These are phyloP conservation scores for Cavia porcellus DNA, from an alignment of 2,113 vertebrate genomes.

Conservation along the genomic window DNA sequence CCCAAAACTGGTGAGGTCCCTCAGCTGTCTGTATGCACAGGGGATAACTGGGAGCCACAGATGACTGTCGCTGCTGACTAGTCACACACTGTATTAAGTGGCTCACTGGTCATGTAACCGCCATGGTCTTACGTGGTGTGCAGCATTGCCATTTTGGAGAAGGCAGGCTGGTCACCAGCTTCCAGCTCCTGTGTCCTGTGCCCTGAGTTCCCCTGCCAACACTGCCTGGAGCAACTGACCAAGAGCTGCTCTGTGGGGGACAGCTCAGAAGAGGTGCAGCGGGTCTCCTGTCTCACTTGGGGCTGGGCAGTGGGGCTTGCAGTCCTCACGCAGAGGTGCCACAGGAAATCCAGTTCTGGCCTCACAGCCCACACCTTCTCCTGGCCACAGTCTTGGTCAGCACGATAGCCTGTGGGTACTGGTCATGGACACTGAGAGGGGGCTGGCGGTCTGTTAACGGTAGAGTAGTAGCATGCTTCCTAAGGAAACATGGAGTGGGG, in stretches of 20 bases:
- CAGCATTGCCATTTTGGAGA: neutral
- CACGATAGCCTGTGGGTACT: neutral
- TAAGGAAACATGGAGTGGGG: neutral
- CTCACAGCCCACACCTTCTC: neutral
- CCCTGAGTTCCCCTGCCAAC: rapidly evolving
- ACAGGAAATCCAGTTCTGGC: neutral
- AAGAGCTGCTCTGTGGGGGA: neutral
- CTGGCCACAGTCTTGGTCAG: neutral
- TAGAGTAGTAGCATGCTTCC: neutral
- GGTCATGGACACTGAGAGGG: neutral
- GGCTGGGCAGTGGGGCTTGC: neutral
- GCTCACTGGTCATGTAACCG: neutral
- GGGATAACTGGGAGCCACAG: neutral
- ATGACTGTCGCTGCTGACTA: neutral
- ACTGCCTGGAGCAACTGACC: neutral
- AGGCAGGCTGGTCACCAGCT: neutral
- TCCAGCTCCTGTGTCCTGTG: neutral
- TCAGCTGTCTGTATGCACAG: neutral
- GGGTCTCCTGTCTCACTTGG: neutral
- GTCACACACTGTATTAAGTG: neutral
- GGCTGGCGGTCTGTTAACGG: neutral
- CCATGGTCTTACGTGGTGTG: no score
- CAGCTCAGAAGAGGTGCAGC: neutral
- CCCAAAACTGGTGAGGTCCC: neutral
- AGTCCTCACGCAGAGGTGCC: neutral